Conservation (phyloP, 2,888 invertebrate genomes). For the Eurytoma adleriae region DNA sequence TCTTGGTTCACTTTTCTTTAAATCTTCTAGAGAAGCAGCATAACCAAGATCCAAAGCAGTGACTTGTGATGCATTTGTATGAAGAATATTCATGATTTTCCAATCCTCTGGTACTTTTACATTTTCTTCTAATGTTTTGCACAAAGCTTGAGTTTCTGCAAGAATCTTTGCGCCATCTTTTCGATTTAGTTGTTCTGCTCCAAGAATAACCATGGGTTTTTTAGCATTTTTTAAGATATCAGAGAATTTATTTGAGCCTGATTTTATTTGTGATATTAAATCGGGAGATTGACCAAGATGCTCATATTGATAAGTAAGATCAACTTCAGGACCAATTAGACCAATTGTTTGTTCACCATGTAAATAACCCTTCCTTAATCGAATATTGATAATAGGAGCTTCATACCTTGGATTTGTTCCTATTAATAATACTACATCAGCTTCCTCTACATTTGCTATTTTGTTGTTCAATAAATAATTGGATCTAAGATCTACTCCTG, state of each 20-base stretch:
- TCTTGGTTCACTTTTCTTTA: slow-evolving; percentile 82
- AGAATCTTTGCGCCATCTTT: slow-evolving; percentile 87
- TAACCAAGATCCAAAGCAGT: slow-evolving; percentile 98
- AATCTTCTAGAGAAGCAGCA: slow-evolving; percentile 82
- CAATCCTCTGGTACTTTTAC: slow-evolving; percentile 80
- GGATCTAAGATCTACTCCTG: slow-evolving; percentile 91
- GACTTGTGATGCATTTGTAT: slow-evolving; percentile 93
- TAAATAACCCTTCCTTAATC: slow-evolving; percentile 96
- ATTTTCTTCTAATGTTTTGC: slow-evolving; percentile 79
- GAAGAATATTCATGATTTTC: slow-evolving; percentile 95
- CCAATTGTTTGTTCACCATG: slow-evolving; percentile 92
- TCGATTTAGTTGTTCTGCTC: slow-evolving; percentile 89
- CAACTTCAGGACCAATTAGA: slow-evolving; percentile 92
- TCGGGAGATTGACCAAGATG: slow-evolving; percentile 90
- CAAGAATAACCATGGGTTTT: slow-evolving; percentile 93
- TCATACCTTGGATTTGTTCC: slow-evolving; percentile 99
- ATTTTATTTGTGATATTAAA: slow-evolving; percentile 85
- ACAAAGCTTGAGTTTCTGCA: slow-evolving; percentile 85
- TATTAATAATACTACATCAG: slow-evolving; percentile 93
- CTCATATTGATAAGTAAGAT: slow-evolving; percentile 95
- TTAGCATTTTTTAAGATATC: slow-evolving; percentile 86
- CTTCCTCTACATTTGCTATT: slow-evolving; percentile 93
- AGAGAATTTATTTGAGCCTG: slow-evolving; percentile 84
- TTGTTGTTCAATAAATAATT: slow-evolving; percentile 95
- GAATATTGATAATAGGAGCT: slow-evolving; percentile 96